Conservation (phyloP, 2,797 vertebrate genomes). For the Sitta carolinensis region DNA sequence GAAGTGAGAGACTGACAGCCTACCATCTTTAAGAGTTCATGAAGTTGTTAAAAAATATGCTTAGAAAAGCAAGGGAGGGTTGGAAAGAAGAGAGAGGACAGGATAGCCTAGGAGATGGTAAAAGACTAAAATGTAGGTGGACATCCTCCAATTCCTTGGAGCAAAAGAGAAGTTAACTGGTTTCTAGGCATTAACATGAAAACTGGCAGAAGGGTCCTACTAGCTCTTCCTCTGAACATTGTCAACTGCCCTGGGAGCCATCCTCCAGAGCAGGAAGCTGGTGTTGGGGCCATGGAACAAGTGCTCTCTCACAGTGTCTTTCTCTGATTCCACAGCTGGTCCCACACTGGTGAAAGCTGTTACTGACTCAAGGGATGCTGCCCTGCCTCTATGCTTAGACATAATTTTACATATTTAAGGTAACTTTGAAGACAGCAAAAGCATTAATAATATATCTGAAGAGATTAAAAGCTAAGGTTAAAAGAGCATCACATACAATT, state of each 20-base stretch:
- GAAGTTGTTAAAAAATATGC: background rate
- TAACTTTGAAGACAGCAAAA: background rate
- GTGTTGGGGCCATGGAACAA: background rate
- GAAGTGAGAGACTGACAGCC: constrained; percentile 49
- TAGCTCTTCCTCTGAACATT: background rate
- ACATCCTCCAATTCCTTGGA: background rate
- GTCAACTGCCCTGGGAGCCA: background rate
- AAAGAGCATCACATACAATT: background rate
- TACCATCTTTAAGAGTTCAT: background rate
- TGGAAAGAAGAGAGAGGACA: background rate
- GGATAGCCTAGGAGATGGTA: background rate
- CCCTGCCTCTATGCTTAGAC: background rate
- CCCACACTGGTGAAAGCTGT: background rate
- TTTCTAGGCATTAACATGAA: background rate
- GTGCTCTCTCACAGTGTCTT: background rate
- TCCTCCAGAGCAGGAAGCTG: background rate
- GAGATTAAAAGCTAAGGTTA: background rate
- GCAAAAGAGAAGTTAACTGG: background rate
- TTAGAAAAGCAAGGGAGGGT: background rate
- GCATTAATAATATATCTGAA: background rate
- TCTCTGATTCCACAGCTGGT: background rate
- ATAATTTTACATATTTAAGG: background rate
- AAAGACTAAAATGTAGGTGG: background rate
- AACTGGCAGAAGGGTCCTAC: background rate
- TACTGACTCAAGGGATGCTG: background rate